Evolutionary conservation across 1,140 invertebrate species (phyloP).

Genomic region (Cydia splendana): DNA sequence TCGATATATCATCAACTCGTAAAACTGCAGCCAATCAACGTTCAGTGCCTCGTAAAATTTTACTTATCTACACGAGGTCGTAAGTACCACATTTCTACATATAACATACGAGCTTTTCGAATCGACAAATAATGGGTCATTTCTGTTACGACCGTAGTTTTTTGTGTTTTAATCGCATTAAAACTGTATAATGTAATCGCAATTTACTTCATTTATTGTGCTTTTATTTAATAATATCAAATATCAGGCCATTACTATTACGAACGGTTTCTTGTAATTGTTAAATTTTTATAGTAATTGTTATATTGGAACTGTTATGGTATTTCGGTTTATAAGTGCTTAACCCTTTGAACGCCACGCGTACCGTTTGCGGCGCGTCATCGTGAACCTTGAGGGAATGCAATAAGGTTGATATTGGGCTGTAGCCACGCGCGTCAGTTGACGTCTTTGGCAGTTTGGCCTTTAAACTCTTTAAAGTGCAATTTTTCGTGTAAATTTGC

Average conservation of each 20-base stretch:
- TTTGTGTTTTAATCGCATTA: background rate
- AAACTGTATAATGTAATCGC: background rate
- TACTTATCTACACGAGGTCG: background rate
- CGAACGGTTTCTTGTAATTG: background rate
- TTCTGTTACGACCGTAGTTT: background rate
- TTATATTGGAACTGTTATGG: background rate
- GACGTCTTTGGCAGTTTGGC: too few species aligned
- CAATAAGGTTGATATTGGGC: too few species aligned
- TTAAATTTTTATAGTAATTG: background rate
- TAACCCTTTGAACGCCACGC: too few species aligned
- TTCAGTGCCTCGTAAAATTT: background rate
- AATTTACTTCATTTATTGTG: background rate
- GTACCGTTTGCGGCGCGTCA: too few species aligned
- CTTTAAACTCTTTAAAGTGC: too few species aligned
- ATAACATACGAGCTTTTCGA: background rate
- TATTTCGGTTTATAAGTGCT: background rate
- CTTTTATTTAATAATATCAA: background rate
- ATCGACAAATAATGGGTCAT: background rate
- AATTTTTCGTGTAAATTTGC: too few species aligned
- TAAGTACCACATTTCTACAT: background rate
- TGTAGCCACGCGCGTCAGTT: too few species aligned
- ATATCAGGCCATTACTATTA: constrained; percentile 15
- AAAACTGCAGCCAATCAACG: background rate
- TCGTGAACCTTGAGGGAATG: too few species aligned
- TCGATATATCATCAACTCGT: background rate